Percentiles rank a stretch among this genome's conserved stretches.
These are phyloP conservation scores for Tiaroga cobitis DNA, from an alignment of 2,797 vertebrate genomes.

Conservation along the genomic window DNA sequence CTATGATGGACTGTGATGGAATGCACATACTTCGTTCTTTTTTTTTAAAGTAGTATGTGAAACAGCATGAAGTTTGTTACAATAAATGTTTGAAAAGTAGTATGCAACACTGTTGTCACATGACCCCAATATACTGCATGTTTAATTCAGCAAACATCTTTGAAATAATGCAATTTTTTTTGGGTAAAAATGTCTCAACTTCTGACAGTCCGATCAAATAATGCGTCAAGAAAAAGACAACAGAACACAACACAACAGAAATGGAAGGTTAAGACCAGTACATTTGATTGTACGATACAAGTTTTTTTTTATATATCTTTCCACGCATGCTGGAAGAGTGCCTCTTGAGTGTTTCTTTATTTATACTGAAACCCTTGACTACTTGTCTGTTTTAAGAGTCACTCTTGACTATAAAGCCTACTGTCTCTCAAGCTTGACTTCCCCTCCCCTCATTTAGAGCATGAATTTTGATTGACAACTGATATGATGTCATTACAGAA, in stretches of 20 bases:
- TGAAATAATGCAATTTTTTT: not conserved
- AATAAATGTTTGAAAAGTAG: not conserved
- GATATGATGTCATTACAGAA: not conserved
- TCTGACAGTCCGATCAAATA: not conserved
- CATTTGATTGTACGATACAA: not conserved
- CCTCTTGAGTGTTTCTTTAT: not conserved
- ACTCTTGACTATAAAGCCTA: not conserved
- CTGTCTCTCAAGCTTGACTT: not conserved
- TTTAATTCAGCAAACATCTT: not conserved
- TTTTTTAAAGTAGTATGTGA: not conserved
- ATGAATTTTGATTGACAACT: not conserved
- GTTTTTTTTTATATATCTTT: not conserved
- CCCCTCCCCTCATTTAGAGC: not conserved
- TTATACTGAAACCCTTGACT: slow-evolving; percentile 10
- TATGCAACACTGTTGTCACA: not conserved
- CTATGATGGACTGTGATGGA: not conserved
- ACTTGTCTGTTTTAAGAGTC: not conserved
- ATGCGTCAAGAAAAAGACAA: not conserved
- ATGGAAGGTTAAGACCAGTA: not conserved
- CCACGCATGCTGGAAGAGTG: not conserved
- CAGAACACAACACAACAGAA: not conserved
- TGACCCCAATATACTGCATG: not conserved
- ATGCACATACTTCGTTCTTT: too few relatives aligned
- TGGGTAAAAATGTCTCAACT: not conserved
- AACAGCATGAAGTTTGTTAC: not conserved